Base-by-base conservation (phyloP, 2,888 invertebrate species). In the Heliothis peltigera region DNA sequence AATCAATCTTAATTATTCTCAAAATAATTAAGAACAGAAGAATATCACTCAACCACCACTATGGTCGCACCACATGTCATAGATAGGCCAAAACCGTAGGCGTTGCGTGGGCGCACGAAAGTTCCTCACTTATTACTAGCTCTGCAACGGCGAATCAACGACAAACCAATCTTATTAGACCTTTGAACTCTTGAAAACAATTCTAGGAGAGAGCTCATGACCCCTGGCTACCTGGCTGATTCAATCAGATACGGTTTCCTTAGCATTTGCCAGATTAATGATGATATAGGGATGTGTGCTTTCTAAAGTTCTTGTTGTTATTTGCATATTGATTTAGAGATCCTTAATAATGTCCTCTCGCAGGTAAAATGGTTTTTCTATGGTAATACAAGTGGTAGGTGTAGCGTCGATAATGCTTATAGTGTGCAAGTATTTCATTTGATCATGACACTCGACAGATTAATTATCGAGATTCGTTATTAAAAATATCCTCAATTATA, bases 71-170 rank as follows among this genome's bases (percentile, higher is more conserved):
- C 88, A 82, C 80, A 84, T 75, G 77, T 81, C 85, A 80, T 81
- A 87, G 88, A 88, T 84, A 87, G 84, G 82, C 82, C 77, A 77
- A 68, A 69, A 53, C 68, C 84, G 94, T 94, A 85, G 94, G 94
- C 88, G 94, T 76, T 72, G 91, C 91, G 94, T 94, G 90, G 94
- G 94, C 85, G 91, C 85, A 84, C 79, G 90, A 90, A 89, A 92
- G 89, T 90, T 89, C 88, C 87, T 88, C 90, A 91, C 91, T 89
- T 90, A 93, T 92, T 91, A 89, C 91, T 87, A 87, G 89, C 89
- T 79, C 85, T 80, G 86, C 86, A 84, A 88, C 85, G 84, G 86
- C 86, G 84, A 89, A 89, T 87, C 86, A 81, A 80, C 83, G 71
- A 79, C 70, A 79, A 79, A 67, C 93, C 89, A 91, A 79, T 74